These are phyloP conservation scores for Phenacoccus solenopsis DNA, from an alignment of 1,140 invertebrate species.

Conservation along the genomic window DNA sequence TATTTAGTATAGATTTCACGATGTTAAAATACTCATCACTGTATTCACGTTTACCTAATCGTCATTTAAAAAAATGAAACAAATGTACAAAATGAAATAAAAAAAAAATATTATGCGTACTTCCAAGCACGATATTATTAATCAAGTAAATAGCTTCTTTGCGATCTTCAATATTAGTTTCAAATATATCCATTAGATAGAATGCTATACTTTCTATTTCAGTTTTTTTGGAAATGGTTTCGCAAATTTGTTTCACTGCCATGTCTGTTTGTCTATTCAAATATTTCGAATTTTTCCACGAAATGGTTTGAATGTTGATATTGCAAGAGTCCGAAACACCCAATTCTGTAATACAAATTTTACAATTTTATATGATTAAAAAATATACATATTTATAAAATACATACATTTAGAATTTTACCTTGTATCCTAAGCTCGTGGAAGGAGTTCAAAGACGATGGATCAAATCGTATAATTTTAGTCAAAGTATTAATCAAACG, in stretches of 20 bases:
- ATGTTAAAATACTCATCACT: neutral
- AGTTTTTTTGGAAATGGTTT: neutral
- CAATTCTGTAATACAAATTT: neutral
- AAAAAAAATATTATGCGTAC: neutral
- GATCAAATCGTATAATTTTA: neutral
- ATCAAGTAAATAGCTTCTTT: neutral
- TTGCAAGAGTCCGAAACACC: neutral
- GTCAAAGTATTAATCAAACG: neutral
- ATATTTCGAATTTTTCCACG: constrained; percentile 1
- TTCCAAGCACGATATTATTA: neutral
- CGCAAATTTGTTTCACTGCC: neutral
- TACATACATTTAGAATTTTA: neutral
- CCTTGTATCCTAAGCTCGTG: neutral
- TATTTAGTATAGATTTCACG: neutral
- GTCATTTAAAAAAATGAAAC: no score
- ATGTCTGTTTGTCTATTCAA: neutral
- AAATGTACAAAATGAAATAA: no score
- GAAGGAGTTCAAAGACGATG: neutral
- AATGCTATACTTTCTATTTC: neutral
- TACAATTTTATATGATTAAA: neutral
- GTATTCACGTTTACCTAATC: neutral
- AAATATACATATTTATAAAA: neutral
- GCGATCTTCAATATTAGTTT: neutral
- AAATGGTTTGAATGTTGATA: neutral
- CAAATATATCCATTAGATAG: neutral